Evolutionary conservation across 2,113 vertebrate species (phyloP).

Genomic region (Stigmatopora argus): DNA sequence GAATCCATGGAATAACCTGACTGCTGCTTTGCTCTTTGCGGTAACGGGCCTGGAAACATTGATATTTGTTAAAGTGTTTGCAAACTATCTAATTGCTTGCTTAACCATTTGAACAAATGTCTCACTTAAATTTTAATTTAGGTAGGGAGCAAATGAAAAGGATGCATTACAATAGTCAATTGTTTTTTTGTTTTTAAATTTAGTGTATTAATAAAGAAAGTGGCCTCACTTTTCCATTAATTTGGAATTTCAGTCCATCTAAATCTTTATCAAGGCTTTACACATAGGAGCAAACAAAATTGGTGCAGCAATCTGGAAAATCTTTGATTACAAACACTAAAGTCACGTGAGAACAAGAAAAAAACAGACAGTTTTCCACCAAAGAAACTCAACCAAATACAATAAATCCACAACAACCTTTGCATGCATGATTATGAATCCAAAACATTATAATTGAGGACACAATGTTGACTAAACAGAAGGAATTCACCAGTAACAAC

Average conservation of each 20-base stretch:
- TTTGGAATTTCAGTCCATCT: not conserved
- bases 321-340: slow-evolving; percentile 5
- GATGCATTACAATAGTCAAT: not conserved
- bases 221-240: not conserved
- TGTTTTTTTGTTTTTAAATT: not conserved
- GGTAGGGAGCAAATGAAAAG: not conserved
- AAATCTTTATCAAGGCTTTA: not conserved
- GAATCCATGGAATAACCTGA: slow-evolving; percentile 85
- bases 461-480: too few species aligned
- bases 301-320: not conserved
- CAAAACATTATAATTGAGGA: not conserved
- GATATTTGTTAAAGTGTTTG: not conserved
- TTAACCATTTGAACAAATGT: not conserved
- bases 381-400: not conserved
- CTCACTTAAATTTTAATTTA: not conserved
- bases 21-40: slow-evolving; percentile 85
- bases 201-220: not conserved
- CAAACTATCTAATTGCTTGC: not conserved
- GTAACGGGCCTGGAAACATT: slow-evolving; percentile 80
- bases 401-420: not conserved
- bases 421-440: not conserved
- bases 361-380: not conserved
- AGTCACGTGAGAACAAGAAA: slow-evolving; percentile 5
- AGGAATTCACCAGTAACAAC: too few species aligned
- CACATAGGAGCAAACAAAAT: not conserved